A percentile compares a stretch with the other conserved stretches of the same genome.
phyloP scores from a whole-genome alignment of 2,113 vertebrate species.

The Myiopsitta monachus region DNA sequence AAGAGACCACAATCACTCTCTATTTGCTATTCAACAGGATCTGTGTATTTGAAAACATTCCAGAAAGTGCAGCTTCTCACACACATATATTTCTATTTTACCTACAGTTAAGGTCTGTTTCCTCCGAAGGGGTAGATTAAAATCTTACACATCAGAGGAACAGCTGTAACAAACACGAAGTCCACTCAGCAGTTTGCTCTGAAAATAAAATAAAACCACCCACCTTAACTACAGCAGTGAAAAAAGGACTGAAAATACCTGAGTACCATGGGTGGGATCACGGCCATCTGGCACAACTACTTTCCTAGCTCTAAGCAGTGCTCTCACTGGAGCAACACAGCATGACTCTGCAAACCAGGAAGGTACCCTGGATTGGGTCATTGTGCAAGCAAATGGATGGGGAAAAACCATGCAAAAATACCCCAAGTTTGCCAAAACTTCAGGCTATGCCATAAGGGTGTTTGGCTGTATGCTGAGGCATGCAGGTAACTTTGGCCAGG shows the following conservation, averaged over 20 bases:
- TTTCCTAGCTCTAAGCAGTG: neutral
- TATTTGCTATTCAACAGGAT: neutral
- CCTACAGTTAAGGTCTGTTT: neutral
- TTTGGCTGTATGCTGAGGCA: neutral
- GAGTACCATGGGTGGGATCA: fast-evolving
- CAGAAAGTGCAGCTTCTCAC: neutral
- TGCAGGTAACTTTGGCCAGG: neutral
- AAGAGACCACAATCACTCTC: neutral
- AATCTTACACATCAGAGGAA: neutral
- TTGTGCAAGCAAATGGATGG: fast-evolving
- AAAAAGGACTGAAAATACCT: neutral
- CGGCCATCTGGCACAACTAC: neutral
- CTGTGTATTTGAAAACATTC: neutral
- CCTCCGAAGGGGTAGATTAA: neutral
- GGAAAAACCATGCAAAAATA: neutral
- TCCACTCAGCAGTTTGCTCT: neutral
- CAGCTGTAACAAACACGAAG: neutral
- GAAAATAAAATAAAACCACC: neutral
- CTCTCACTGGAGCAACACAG: fast-evolving
- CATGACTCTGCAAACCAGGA: neutral
- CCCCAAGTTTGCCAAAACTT: neutral
- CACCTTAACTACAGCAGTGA: neutral
- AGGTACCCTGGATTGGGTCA: neutral
- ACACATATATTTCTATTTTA: neutral
- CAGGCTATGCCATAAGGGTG: fast-evolving